Conservation (phyloP, 23 tunicate genomes). For the Trididemnum miniatum region DNA sequence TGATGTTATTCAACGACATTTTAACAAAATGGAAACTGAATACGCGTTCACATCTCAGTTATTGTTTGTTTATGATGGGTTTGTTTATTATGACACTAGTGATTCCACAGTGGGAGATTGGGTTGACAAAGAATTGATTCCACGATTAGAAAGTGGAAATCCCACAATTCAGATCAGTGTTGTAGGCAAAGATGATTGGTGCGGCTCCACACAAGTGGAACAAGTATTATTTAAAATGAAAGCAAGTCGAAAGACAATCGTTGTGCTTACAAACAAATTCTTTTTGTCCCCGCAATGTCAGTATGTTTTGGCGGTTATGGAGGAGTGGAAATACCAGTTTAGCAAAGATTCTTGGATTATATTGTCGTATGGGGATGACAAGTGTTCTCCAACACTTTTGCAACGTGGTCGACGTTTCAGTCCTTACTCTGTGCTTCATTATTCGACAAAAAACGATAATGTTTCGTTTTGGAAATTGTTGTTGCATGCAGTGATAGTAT, state of each 20-base stretch:
- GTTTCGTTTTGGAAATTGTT: too few relatives aligned
- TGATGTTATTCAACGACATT: background rate
- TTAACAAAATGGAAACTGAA: background rate
- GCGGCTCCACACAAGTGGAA: constrained; percentile 23
- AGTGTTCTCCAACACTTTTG: too few relatives aligned
- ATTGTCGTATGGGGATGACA: background rate
- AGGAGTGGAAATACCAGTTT: constrained; percentile 8
- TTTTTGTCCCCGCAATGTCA: background rate
- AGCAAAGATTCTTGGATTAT: background rate
- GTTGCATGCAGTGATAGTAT: too few relatives aligned
- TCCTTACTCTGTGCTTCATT: too few relatives aligned
- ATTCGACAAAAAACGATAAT: too few relatives aligned
- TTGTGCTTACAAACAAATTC: constrained; percentile 9
- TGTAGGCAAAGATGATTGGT: constrained; percentile 39
- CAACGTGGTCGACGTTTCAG: too few relatives aligned
- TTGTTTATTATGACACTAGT: constrained; percentile 29
- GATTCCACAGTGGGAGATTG: constrained; percentile 20
- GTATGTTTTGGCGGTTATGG: constrained; percentile 32
- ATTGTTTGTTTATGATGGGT: constrained; percentile 2
- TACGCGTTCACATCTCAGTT: too few relatives aligned
- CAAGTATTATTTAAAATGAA: constrained; percentile 30
- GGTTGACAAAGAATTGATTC: constrained; percentile 31
- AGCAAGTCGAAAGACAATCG: constrained; percentile 32
- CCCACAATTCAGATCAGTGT: background rate
- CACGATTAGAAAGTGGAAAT: constrained; percentile 7